Conservation (phyloP, 2,888 invertebrate genomes). For the Nysson spinosus region DNA sequence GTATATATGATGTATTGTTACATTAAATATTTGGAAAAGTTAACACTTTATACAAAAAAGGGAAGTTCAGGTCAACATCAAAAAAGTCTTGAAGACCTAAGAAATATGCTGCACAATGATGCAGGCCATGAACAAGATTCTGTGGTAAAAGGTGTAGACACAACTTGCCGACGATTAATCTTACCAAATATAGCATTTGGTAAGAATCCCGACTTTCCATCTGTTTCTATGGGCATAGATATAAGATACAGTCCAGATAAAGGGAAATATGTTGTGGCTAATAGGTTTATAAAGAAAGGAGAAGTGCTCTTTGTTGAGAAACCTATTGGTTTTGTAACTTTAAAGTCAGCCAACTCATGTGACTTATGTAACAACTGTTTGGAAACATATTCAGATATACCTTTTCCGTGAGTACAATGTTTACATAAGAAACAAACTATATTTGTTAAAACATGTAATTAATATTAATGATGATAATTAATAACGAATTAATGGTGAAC, state of each 20-base stretch:
- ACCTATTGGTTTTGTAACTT: constrained; percentile 87
- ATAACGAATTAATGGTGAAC: no score
- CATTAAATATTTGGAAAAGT: constrained; percentile 7
- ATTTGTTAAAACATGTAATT: not conserved
- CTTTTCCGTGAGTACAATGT: constrained; percentile 81
- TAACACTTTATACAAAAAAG: constrained; percentile 66
- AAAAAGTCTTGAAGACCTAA: constrained; percentile 33
- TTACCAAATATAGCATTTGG: constrained; percentile 78
- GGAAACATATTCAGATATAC: constrained; percentile 77
- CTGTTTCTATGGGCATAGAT: constrained; percentile 80
- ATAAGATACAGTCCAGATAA: constrained; percentile 79
- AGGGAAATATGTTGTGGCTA: constrained; percentile 84
- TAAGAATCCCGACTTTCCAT: constrained; percentile 78
- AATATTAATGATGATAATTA: no score
- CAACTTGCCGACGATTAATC: constrained; percentile 3
- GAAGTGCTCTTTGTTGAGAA: constrained; percentile 89
- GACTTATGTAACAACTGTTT: constrained; percentile 87
- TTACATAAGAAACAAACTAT: not conserved
- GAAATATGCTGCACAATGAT: constrained; percentile 1
- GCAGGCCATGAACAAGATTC: constrained; percentile 54
- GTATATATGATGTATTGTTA: not conserved
- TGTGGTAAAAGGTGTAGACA: no score
- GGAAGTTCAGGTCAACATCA: constrained; percentile 62
- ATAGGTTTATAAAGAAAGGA: constrained; percentile 81
- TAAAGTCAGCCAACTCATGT: constrained; percentile 79